phyloP scores from a whole-genome alignment of 92 coral and sea anemone species.

The Zoanthus gigantus region DNA sequence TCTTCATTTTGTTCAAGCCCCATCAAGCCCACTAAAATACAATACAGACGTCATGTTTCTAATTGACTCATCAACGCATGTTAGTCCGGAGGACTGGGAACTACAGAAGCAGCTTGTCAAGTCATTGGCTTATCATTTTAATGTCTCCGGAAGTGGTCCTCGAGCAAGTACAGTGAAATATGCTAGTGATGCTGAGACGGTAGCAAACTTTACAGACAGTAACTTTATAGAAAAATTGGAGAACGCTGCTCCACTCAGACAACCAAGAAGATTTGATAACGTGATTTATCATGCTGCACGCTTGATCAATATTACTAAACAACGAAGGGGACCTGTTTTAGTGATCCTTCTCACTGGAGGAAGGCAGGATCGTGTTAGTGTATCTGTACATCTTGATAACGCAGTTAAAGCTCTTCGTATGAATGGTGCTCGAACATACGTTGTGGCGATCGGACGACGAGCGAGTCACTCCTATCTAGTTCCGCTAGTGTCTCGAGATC shows the following conservation, averaged over 20 bases:
- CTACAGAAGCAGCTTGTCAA: constrained; percentile 54
- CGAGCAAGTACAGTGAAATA: constrained; percentile 56
- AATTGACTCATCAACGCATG: constrained; percentile 55
- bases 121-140: constrained; percentile 48
- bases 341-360: constrained; percentile 57
- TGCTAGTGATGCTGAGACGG: constrained; percentile 50
- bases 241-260: constrained; percentile 5
- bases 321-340: constrained; percentile 36
- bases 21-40: constrained; percentile 32
- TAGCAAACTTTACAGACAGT: constrained; percentile 20
- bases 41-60: constrained; percentile 50
- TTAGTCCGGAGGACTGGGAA: constrained; percentile 27
- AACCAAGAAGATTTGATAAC: constrained; percentile 34
- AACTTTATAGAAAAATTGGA: constrained; percentile 17
- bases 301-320: constrained; percentile 30
- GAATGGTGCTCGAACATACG: constrained; percentile 26
- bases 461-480: constrained; percentile 2
- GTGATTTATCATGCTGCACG: constrained; percentile 37
- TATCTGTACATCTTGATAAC: constrained; percentile 15
- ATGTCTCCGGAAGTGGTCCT: constrained; percentile 43
- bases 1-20: not conserved
- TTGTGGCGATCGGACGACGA: constrained; percentile 22
- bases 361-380: constrained; percentile 44
- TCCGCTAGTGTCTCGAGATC: constrained; percentile 11
- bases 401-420: constrained; percentile 15